These are phyloP conservation scores for Papilio helenus DNA, from an alignment of 1,140 invertebrate species.

Conservation along the genomic window DNA sequence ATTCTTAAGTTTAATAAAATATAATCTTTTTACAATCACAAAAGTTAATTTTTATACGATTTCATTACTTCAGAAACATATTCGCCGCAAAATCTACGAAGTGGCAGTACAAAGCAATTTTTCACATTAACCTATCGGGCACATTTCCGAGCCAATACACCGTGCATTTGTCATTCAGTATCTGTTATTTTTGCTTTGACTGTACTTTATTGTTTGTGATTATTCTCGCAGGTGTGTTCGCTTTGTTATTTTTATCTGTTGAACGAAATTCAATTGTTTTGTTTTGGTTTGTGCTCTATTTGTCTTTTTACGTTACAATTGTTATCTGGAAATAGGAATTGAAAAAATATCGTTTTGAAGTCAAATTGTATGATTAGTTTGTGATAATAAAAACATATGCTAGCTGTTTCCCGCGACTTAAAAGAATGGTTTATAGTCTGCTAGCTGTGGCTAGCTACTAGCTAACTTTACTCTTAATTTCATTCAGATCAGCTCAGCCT, in stretches of 20 bases:
- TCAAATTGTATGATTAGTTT: neutral
- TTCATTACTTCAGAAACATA: neutral
- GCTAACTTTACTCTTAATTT: no score
- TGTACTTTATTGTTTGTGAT: slow-evolving; percentile 36
- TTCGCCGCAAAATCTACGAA: neutral
- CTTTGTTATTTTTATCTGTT: slow-evolving; percentile 30
- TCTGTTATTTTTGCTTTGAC: slow-evolving; percentile 32
- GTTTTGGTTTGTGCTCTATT: neutral
- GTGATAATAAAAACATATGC: no score
- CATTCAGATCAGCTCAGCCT: no score
- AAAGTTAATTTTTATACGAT: neutral
- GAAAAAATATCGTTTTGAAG: neutral
- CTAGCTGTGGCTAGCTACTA: no score
- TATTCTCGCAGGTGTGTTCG: slow-evolving; percentile 13
- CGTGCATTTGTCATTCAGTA: slow-evolving; percentile 35
- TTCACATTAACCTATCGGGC: slow-evolving; percentile 40
- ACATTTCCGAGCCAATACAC: slow-evolving; percentile 44
- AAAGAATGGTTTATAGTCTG: no score
- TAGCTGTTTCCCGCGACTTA: no score
- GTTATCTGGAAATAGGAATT: neutral
- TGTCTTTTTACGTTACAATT: neutral
- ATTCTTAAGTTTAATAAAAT: no score
- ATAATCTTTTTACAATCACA: no score
- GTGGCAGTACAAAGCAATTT: slow-evolving; percentile 38
- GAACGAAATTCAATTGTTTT: slow-evolving; percentile 16